These are phyloP conservation scores for Plagodis pulveraria DNA, from an alignment of 2,888 invertebrate genomes.

Conservation along the genomic window DNA sequence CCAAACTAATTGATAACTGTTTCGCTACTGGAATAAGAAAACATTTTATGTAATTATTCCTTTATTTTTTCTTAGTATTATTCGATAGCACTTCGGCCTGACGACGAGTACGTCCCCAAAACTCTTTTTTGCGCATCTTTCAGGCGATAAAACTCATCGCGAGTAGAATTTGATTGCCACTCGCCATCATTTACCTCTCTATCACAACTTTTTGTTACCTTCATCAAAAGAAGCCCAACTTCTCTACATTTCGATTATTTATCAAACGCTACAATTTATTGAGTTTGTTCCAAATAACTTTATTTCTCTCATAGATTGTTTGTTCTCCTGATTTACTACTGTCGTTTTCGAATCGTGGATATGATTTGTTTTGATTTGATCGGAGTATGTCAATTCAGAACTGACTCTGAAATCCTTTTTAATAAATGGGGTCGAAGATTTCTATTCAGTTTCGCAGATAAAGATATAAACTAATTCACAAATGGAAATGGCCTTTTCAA, in stretches of 20 bases:
- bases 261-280: slow-evolving; percentile 63
- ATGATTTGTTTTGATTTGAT: slow-evolving; percentile 1
- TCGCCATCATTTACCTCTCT: slow-evolving; percentile 75
- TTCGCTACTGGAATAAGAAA: too few relatives aligned
- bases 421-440: too few relatives aligned
- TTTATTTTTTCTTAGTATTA: too few relatives aligned
- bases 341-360: slow-evolving; percentile 22
- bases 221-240: slow-evolving; percentile 30
- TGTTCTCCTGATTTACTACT: slow-evolving; percentile 30
- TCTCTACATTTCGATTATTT: slow-evolving; percentile 59
- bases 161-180: slow-evolving; percentile 81
- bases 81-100: neutral
- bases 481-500: slow-evolving; percentile 16
- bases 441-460: too few relatives aligned
- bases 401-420: neutral
- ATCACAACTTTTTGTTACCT: slow-evolving; percentile 73
- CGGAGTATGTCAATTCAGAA: neutral
- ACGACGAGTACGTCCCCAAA: slow-evolving; percentile 52
- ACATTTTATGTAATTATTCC: too few relatives aligned
- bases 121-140: slow-evolving; percentile 76
- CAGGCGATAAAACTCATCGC: slow-evolving; percentile 80
- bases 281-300: slow-evolving; percentile 50
- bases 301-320: slow-evolving; percentile 59
- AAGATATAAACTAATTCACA: too few relatives aligned
- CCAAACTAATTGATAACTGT: too few relatives aligned